Conservation (phyloP, 2,113 vertebrate genomes). For the Heteronetta atricapilla region DNA sequence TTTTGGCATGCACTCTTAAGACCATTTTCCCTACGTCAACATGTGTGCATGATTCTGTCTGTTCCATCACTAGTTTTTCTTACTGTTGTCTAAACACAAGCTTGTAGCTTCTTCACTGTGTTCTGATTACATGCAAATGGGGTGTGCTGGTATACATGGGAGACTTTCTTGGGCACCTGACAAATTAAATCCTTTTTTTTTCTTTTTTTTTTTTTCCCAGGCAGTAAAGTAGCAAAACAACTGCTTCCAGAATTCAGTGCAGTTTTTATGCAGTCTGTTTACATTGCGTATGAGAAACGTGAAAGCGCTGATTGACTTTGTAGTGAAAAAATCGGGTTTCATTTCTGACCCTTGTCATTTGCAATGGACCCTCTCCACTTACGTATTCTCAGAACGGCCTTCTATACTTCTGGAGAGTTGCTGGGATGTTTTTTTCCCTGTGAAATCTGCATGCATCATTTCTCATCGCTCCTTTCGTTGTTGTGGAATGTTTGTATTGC, state of each 20-base stretch:
- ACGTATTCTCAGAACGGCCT: background rate
- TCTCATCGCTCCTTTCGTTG: background rate
- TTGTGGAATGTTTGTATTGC: background rate
- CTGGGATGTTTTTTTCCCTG: background rate
- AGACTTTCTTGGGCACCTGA: background rate
- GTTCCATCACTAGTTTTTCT: background rate
- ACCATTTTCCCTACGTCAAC: background rate
- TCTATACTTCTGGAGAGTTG: background rate
- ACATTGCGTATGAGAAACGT: background rate
- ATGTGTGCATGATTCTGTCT: background rate
- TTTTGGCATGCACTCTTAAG: background rate
- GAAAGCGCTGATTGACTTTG: background rate
- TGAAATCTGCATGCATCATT: background rate
- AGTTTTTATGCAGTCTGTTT: background rate
- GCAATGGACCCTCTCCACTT: background rate
- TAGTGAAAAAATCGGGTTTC: background rate
- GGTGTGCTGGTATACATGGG: background rate
- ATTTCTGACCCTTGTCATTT: background rate
- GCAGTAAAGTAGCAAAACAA: background rate
- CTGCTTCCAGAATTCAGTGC: background rate
- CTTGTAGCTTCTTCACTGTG: background rate
- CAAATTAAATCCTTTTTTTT: background rate
- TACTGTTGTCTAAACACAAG: background rate
- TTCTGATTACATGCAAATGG: background rate
- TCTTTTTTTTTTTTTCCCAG: background rate